Conservation (phyloP, 2,888 invertebrate genomes). For the Caenorhabditis virilis region DNA sequence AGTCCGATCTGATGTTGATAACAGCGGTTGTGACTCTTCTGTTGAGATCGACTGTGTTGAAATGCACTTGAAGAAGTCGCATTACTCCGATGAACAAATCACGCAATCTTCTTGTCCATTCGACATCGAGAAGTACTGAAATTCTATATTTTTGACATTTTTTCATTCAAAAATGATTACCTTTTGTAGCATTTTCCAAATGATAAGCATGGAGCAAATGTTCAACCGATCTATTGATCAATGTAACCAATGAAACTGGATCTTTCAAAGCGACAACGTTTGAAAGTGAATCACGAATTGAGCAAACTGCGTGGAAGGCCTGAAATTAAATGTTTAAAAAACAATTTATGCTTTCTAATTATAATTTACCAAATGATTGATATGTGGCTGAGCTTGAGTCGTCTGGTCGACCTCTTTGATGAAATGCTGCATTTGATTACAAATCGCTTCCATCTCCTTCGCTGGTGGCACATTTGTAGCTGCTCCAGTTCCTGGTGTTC, state of each 20-base stretch:
- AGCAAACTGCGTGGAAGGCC: slow-evolving; percentile 45
- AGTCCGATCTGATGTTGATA: slow-evolving; percentile 48
- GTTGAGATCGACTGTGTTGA: slow-evolving; percentile 32
- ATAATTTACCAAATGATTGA: too few relatives aligned
- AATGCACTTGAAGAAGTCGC: slow-evolving; percentile 35
- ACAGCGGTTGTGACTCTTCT: slow-evolving; percentile 45
- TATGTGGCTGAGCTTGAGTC: slow-evolving; percentile 41
- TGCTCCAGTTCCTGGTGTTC: slow-evolving; percentile 7
- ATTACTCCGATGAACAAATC: slow-evolving; percentile 54
- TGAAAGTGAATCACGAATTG: slow-evolving; percentile 44
- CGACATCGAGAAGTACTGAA: slow-evolving; percentile 41
- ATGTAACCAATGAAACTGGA: slow-evolving; percentile 11
- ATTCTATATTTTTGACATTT: slow-evolving; percentile 1
- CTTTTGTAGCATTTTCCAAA: slow-evolving; percentile 16
- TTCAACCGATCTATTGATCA: slow-evolving; percentile 51
- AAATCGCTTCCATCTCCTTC: slow-evolving; percentile 34
- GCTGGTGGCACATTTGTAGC: not conserved
- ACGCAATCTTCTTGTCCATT: slow-evolving; percentile 51
- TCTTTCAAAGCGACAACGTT: slow-evolving; percentile 40
- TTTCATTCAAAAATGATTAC: slow-evolving; percentile 6
- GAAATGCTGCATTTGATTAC: slow-evolving; percentile 26
- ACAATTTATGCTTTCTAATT: too few relatives aligned
- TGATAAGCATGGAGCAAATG: slow-evolving; percentile 50
- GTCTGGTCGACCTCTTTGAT: slow-evolving; percentile 50
- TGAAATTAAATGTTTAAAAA: too few relatives aligned